These are phyloP conservation scores for Pithys albifrons DNA, from an alignment of 2,113 vertebrate genomes.

Conservation along the genomic window DNA sequence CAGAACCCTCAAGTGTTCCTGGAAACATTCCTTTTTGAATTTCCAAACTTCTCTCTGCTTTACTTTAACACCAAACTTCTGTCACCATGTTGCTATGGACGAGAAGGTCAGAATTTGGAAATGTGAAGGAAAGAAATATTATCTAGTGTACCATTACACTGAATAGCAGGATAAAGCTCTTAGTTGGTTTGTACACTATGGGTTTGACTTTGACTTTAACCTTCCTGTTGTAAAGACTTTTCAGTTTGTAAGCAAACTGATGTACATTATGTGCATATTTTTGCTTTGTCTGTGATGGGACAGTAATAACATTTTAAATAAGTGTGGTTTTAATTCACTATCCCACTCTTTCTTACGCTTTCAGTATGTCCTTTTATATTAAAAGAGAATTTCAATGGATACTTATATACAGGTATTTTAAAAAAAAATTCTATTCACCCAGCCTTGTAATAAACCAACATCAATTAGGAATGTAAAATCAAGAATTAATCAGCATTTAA, in stretches of 20 bases:
- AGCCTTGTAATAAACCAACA: slow-evolving; percentile 13
- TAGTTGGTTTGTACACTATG: background rate
- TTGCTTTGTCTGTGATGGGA: background rate
- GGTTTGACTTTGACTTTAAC: background rate
- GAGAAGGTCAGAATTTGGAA: background rate
- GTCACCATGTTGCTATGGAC: background rate
- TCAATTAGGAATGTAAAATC: background rate
- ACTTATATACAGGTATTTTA: background rate
- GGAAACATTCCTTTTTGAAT: background rate
- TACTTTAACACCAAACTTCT: background rate
- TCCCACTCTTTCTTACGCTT: background rate
- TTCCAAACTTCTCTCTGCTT: background rate
- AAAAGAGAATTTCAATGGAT: slow-evolving; percentile 15
- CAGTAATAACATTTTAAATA: background rate
- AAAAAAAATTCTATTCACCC: background rate
- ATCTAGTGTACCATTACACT: background rate
- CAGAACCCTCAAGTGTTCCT: background rate
- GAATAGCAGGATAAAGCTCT: background rate
- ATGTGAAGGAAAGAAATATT: background rate
- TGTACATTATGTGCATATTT: background rate
- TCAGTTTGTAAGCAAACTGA: background rate
- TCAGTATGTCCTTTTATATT: slow-evolving; percentile 3
- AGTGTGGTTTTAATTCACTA: background rate
- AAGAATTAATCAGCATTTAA: slow-evolving; percentile 46
- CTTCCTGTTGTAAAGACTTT: background rate